Percentiles rank a stretch among this genome's conserved stretches.
Conservation (phyloP, 2,797 vertebrate genomes). For the Sebastiscus tertius region DNA sequence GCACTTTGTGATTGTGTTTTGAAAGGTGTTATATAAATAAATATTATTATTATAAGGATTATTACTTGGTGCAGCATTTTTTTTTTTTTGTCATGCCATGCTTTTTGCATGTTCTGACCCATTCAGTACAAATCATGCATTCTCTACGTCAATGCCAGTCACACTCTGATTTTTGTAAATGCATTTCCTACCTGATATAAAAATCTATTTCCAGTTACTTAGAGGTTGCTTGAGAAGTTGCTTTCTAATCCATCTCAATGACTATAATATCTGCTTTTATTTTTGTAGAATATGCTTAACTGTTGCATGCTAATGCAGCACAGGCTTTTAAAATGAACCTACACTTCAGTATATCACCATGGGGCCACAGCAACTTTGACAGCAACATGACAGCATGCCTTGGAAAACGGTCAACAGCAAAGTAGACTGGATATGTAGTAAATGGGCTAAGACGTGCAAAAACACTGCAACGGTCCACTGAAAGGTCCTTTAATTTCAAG, state of each 20-base stretch:
- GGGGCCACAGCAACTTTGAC: conserved; percentile 1
- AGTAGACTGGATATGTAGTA: conserved; percentile 12
- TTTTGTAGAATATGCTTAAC: not conserved
- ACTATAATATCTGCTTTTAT: not conserved
- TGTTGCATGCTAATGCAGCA: not conserved
- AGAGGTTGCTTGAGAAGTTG: not conserved
- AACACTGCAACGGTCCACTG: conserved; percentile 12
- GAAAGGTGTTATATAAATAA: no score
- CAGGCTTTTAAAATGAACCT: not conserved
- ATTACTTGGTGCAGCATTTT: not conserved
- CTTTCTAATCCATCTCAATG: not conserved
- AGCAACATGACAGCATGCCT: conserved; percentile 7
- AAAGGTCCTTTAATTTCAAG: conserved; percentile 45
- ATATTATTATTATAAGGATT: no score
- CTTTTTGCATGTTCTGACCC: not conserved
- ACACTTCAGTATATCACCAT: not conserved
- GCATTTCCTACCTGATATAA: not conserved
- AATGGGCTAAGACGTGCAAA: conserved; percentile 23
- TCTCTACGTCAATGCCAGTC: not conserved
- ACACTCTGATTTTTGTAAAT: not conserved
- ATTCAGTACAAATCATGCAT: not conserved
- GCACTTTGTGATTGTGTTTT: no score
- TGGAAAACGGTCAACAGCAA: conserved; percentile 3
- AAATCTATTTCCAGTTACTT: not conserved
- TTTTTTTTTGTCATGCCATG: not conserved